Conservation (phyloP, 1,140 invertebrate species). For the Drosophila baimaii region DNA sequence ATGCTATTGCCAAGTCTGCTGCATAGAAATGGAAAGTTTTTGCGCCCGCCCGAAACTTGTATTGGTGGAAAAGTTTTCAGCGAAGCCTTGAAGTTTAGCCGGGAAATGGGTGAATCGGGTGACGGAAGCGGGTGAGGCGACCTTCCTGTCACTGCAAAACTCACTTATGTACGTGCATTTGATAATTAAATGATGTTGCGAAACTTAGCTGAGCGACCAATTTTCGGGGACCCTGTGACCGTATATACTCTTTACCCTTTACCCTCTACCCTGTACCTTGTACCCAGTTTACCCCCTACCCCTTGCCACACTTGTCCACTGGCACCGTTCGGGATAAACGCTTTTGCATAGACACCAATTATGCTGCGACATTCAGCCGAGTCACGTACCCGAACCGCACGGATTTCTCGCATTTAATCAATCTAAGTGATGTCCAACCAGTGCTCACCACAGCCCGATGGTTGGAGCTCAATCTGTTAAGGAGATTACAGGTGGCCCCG, state of each 20-base stretch:
- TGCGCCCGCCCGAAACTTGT: conserved; percentile 20
- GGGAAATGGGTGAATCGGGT: conserved; percentile 12
- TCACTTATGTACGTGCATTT: conserved; percentile 54
- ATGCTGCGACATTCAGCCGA: conserved; percentile 20
- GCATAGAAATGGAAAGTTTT: conserved; percentile 52
- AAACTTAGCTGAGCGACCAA: conserved; percentile 40
- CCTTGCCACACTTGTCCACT: background rate
- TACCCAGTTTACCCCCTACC: background rate
- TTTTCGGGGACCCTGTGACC: conserved; percentile 15
- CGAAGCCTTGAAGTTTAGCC: conserved; percentile 27
- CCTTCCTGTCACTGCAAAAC: conserved; percentile 47
- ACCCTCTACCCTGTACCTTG: conserved; percentile 4
- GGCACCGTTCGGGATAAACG: conserved; percentile 25
- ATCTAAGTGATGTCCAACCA: conserved; percentile 48
- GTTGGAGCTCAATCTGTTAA: conserved; percentile 37
- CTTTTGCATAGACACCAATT: conserved; percentile 45
- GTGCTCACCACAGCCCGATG: conserved; percentile 17
- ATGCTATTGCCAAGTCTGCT: conserved; percentile 34
- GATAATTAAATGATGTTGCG: conserved; percentile 59
- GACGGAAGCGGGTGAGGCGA: conserved; percentile 20
- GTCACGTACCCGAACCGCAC: conserved; percentile 53
- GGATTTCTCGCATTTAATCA: conserved; percentile 57
- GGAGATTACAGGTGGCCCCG: conserved; percentile 32
- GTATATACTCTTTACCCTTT: too few relatives aligned
- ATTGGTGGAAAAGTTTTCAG: conserved; percentile 27